phyloP scores from a whole-genome alignment of 2,888 invertebrate genomes.

The Drosophila lacicola region DNA sequence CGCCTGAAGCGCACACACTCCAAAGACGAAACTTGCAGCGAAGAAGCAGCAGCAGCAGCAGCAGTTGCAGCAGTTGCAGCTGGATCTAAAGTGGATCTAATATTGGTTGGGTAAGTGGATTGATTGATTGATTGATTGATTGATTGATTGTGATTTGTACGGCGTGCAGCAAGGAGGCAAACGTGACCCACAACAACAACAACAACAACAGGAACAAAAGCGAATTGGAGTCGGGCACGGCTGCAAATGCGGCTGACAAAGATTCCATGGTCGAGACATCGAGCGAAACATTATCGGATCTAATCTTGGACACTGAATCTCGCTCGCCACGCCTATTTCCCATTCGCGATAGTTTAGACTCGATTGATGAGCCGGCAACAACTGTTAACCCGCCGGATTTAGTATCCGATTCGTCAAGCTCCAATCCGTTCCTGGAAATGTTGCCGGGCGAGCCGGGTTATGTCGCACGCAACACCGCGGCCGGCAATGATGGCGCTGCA shows the following conservation, averaged over 20 bases:
- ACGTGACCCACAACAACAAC: constrained; percentile 38
- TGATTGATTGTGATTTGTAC: no score
- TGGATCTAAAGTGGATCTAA: neutral
- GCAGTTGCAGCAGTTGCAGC: constrained; percentile 1
- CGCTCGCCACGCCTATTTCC: neutral
- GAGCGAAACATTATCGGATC: neutral
- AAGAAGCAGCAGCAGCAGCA: constrained; percentile 5
- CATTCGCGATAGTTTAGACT: neutral
- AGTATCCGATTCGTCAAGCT: neutral
- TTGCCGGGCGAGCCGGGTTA: neutral
- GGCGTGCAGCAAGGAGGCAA: constrained; percentile 27
- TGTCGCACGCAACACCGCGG: neutral
- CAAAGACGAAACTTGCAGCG: constrained; percentile 18
- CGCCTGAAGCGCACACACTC: constrained; percentile 50
- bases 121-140: no score
- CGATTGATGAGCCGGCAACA: neutral
- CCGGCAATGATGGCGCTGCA: neutral
- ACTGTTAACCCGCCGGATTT: neutral
- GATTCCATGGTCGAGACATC: neutral
- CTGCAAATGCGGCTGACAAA: neutral
- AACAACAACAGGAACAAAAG: constrained; percentile 14
- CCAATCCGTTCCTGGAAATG: neutral
- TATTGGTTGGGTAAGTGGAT: constrained; percentile 27
- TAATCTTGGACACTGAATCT: neutral
- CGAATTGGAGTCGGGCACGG: neutral